Conservation (phyloP, 2,888 invertebrate species). For the Drosophila acutilabella region DNA sequence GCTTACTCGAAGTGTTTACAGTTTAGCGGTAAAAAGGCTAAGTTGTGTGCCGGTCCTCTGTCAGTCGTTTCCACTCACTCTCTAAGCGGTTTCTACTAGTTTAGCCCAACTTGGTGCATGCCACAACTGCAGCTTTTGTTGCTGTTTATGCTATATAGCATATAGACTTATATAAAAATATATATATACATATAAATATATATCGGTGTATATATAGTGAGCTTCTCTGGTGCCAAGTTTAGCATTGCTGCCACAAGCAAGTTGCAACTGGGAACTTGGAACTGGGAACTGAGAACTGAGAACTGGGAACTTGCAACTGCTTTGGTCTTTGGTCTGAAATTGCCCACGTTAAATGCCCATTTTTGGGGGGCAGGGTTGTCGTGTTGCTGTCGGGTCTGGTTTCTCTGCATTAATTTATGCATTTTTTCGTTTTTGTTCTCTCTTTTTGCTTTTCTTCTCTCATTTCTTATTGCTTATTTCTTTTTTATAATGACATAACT, state of each 20-base stretch:
- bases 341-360: constrained; percentile 77
- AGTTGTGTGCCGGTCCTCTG: neutral
- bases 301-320: constrained; percentile 32
- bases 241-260: constrained; percentile 42
- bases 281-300: constrained; percentile 11
- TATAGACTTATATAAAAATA: constrained; percentile 10
- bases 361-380: constrained; percentile 64
- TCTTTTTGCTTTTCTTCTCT: neutral
- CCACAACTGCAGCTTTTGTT: constrained; percentile 49
- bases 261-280: constrained; percentile 30
- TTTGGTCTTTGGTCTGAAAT: constrained; percentile 13
- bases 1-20: too few relatives aligned
- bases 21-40: too few relatives aligned
- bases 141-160: constrained; percentile 12
- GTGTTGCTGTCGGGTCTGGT: constrained; percentile 14
- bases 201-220: neutral
- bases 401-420: constrained; percentile 71
- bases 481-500: constrained; percentile 84
- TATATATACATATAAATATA: constrained; percentile 16
- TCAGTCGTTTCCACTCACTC: neutral
- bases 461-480: neutral
- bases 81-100: neutral
- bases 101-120: constrained; percentile 69
- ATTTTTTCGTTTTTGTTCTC: constrained; percentile 52
- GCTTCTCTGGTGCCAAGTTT: constrained; percentile 31